A percentile compares a stretch with the other conserved stretches of the same genome.
Conservation (phyloP, 2,888 invertebrate species). For the Napeogenes sylphis region DNA sequence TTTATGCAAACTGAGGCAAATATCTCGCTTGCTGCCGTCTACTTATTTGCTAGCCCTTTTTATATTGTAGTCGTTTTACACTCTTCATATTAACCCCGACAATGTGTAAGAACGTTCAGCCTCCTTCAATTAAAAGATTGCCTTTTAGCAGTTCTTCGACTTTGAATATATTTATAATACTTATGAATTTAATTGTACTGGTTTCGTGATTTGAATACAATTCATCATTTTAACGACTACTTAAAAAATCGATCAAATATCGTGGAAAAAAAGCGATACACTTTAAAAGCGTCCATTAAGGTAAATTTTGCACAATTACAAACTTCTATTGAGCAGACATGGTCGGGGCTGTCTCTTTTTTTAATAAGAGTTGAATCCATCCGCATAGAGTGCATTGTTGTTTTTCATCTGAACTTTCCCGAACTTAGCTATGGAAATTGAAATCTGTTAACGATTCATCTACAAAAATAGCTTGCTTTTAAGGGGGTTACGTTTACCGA, state of each 20-base stretch:
- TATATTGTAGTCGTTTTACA: slow-evolving; percentile 23
- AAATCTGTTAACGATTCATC: slow-evolving; percentile 5
- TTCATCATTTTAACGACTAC: too few species aligned
- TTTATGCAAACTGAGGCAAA: slow-evolving; percentile 60
- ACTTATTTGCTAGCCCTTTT: slow-evolving; percentile 43
- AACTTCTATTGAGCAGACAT: slow-evolving; percentile 4
- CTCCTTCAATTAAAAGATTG: too few species aligned
- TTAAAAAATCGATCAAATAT: too few species aligned
- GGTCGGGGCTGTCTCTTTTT: neutral
- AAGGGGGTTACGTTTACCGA: too few species aligned
- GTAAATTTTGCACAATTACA: neutral
- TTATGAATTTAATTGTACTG: too few species aligned
- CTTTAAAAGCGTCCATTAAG: too few species aligned
- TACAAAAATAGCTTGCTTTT: neutral
- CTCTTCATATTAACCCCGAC: slow-evolving; percentile 1
- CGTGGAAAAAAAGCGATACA: too few species aligned
- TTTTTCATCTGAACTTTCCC: slow-evolving; percentile 1
- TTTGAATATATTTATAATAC: too few species aligned
- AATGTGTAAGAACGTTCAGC: neutral
- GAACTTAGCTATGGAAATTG: slow-evolving; percentile 3
- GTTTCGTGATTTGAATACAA: too few species aligned
- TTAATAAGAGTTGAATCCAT: slow-evolving; percentile 3
- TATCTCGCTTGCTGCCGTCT: slow-evolving; percentile 47
- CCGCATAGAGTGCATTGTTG: slow-evolving; percentile 2
- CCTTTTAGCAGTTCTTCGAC: too few species aligned